Evolutionary conservation across 2,113 vertebrate species (phyloP), one percentile per base, ranked within the genome.

Genomic region (Chamaea fasciata): DNA sequence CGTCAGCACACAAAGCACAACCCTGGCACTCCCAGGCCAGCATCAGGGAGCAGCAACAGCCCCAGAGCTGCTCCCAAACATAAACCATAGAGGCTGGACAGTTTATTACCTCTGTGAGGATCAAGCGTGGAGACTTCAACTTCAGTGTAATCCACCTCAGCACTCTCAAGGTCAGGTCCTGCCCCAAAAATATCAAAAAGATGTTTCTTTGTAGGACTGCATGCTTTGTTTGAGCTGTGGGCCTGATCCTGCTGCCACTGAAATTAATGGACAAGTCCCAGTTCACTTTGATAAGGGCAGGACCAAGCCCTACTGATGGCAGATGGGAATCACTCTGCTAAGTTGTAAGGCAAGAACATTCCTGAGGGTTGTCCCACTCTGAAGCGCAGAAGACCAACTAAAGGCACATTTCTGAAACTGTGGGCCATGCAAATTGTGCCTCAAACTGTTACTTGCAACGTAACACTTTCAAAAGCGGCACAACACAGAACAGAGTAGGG

Each of bases 71-170:
- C 63, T 91, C 75, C 82, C 85, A 90, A 37, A 64, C 28, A 46
- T 33, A 63, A 77, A 49, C 23, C 44, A 14, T 33, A 77, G 14
- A 30, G 35, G 59, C 41, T n/a, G 86, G 33, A 52, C 3, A 83
- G 42, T 37, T 85, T 7, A 69, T 97, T 98, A 98, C 98, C 98
- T 98, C 94, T 96, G 80, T 96, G 94, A 93, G 96, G 93, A 70
- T 97, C 97, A 37, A 93, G 81, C 22, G 95, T 69, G 65, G 96
- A 93, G 31, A 98, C 96, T 87, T 98, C 95, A 49, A 98, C 98
- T 97, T 98, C 98, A 50, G 98, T 98, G 95, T 98, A 98, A 84
- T 98, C 98, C 96, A 98, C 98, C 6, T 98, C 97, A 87, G 79
- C 76, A 91, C 71, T 97, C 94, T 96, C 94, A 89, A 95, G 90